These are phyloP conservation scores for Morone chrysops DNA, from an alignment of 2,113 vertebrate genomes.

Conservation along the genomic window DNA sequence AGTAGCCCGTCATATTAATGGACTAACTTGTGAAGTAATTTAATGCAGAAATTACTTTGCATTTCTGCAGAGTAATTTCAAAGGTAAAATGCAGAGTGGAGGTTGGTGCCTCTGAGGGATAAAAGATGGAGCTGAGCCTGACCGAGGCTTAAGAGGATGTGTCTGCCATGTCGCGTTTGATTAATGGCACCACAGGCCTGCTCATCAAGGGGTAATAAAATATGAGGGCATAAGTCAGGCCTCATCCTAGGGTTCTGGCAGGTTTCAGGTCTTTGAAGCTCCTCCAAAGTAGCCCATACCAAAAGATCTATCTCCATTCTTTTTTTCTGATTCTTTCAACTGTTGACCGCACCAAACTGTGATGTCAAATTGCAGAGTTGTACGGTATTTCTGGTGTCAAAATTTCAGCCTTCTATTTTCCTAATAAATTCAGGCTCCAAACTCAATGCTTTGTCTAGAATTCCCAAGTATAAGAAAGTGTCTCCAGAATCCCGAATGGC, in stretches of 20 bases:
- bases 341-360: not conserved
- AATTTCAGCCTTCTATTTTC: not conserved
- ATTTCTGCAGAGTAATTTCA: conserved; percentile 49
- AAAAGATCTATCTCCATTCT: conserved; percentile 25
- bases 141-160: conserved; percentile 67
- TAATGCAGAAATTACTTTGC: conserved; percentile 51
- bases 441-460: conserved; percentile 41
- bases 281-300: conserved; percentile 36
- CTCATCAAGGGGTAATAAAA: conserved; percentile 78
- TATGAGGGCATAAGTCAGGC: conserved; percentile 74
- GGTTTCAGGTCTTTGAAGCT: conserved; percentile 56
- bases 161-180: conserved; percentile 66
- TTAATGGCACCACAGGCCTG: conserved; percentile 74
- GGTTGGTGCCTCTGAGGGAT: conserved; percentile 52
- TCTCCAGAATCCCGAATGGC: conserved; percentile 23
- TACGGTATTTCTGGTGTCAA: not conserved
- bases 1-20: conserved; percentile 41
- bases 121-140: conserved; percentile 50
- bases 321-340: not conserved
- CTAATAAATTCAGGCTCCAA: no score
- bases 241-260: conserved; percentile 63
- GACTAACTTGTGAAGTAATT: conserved; percentile 51
- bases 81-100: conserved; percentile 52
- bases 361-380: not conserved
- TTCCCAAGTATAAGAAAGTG: conserved; percentile 24